These are phyloP conservation scores for Neodiprion pinetum DNA, from an alignment of 1,140 invertebrate species.

Conservation along the genomic window DNA sequence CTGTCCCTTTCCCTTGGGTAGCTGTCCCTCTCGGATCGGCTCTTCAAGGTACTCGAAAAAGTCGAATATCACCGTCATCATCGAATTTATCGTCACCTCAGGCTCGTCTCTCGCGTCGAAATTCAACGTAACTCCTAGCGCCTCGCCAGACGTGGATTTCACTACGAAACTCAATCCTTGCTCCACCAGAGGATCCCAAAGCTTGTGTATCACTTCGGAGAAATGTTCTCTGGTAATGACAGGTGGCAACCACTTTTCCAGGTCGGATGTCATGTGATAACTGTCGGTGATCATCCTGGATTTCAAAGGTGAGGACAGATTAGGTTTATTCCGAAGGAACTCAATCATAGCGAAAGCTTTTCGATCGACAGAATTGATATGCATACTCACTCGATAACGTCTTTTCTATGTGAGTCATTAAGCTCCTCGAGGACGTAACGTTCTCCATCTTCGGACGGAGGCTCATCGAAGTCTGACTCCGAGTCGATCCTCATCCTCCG, in stretches of 20 bases:
- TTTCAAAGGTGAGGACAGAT: slow-evolving; percentile 24
- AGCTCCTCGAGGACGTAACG: slow-evolving; percentile 66
- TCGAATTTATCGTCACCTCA: slow-evolving; percentile 70
- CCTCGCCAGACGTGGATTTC: slow-evolving; percentile 49
- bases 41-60: slow-evolving; percentile 80
- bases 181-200: slow-evolving; percentile 73
- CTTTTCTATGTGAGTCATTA: slow-evolving; percentile 68
- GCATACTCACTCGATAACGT: slow-evolving; percentile 65
- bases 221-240: slow-evolving; percentile 73
- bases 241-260: slow-evolving; percentile 77
- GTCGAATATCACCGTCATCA: slow-evolving; percentile 76
- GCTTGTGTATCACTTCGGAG: slow-evolving; percentile 66
- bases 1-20: slow-evolving; percentile 72
- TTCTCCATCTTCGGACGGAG: slow-evolving; percentile 35
- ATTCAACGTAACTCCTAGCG: slow-evolving; percentile 74
- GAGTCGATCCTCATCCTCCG: slow-evolving; percentile 62
- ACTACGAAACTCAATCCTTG: slow-evolving; percentile 77
- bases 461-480: slow-evolving; percentile 32
- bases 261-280: slow-evolving; percentile 83
- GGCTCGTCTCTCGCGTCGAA: slow-evolving; percentile 83
- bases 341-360: background rate
- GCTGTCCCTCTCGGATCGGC: slow-evolving; percentile 69
- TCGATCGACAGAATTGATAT: background rate
- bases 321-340: background rate
- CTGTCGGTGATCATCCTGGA: slow-evolving; percentile 81